Conservation (phyloP, 2,888 invertebrate species). For the Morpho achilles region DNA sequence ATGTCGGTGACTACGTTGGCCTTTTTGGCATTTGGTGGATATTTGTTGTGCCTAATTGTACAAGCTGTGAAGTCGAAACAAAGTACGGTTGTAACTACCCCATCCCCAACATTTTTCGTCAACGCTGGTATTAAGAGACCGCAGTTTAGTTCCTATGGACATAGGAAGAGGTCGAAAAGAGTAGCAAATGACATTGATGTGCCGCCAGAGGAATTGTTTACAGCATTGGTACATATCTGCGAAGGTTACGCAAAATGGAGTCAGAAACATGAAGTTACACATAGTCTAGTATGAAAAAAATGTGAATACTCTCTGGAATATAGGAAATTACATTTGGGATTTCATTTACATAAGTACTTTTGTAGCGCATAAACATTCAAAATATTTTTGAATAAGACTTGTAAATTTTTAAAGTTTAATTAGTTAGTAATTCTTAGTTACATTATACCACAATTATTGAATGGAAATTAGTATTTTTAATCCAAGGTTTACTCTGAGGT, state of each 20-base stretch:
- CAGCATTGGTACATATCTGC: conserved; percentile 71
- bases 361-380: too few species aligned
- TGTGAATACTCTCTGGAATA: too few species aligned
- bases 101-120: conserved; percentile 53
- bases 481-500: too few species aligned
- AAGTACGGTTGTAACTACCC: conserved; percentile 44
- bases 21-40: conserved; percentile 91
- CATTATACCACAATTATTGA: too few species aligned
- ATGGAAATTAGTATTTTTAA: too few species aligned
- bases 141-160: conserved; percentile 60
- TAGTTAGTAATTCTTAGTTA: too few species aligned
- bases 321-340: too few species aligned
- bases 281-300: too few species aligned
- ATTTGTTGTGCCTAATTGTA: conserved; percentile 87
- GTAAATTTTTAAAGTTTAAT: too few species aligned
- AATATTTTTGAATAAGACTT: too few species aligned
- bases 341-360: too few species aligned
- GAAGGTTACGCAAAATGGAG: conserved; percentile 79
- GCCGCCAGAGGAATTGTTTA: conserved; percentile 70
- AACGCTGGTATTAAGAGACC: conserved; percentile 67
- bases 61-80: conserved; percentile 85
- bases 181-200: conserved; percentile 42
- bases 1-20: conserved; percentile 88
- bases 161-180: conserved; percentile 40
- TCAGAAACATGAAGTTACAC: conserved; percentile 29